Conservation (phyloP, 2,113 vertebrate genomes). For the Callaeas wilsoni region DNA sequence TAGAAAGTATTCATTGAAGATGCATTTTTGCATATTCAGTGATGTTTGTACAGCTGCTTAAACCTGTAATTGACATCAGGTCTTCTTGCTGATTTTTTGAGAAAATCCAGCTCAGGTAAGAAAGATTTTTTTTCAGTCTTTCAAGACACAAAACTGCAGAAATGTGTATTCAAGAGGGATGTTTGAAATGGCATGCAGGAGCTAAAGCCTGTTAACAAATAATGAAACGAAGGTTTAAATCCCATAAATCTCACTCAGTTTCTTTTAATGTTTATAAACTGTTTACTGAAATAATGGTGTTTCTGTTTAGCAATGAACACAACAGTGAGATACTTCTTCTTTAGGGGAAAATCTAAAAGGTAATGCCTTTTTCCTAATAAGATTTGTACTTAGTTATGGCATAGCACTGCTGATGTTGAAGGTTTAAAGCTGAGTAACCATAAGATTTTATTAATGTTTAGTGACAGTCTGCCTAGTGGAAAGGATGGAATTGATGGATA, state of each 20-base stretch:
- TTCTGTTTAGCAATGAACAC: background rate
- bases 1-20: background rate
- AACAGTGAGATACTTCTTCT: background rate
- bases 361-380: background rate
- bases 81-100: background rate
- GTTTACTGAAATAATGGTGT: constrained; percentile 8
- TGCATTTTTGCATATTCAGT: background rate
- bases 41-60: background rate
- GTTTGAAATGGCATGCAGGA: background rate
- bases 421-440: background rate
- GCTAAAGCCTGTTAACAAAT: constrained; percentile 16
- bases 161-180: background rate
- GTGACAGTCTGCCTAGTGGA: background rate
- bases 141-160: background rate
- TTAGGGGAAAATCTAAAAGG: background rate
- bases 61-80: background rate
- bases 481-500: constrained; percentile 11
- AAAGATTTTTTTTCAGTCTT: background rate
- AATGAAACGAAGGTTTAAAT: constrained; percentile 27
- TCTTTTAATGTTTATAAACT: constrained; percentile 41
- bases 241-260: background rate
- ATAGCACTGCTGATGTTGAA: background rate
- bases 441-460: constrained; percentile 14
- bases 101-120: background rate
- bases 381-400: constrained; percentile 7